phyloP scores from a whole-genome alignment of 2,797 vertebrate genomes.

The Emydoidea blandingii region DNA sequence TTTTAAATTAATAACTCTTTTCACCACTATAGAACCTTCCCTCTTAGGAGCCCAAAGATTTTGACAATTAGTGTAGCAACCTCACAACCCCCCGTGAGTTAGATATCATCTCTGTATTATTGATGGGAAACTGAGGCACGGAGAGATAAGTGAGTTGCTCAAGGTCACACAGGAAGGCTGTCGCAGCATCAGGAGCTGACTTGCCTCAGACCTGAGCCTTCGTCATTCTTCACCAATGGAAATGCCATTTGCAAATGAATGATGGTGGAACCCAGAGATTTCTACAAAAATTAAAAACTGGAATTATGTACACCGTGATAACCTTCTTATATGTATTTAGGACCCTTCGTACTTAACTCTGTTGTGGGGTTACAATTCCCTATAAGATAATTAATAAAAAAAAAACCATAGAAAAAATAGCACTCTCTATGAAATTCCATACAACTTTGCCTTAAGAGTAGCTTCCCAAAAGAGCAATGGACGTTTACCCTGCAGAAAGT shows the following conservation, averaged over 20 bases:
- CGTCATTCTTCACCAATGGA: not conserved
- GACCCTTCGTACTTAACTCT: not conserved
- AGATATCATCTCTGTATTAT: not conserved
- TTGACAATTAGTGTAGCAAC: not conserved
- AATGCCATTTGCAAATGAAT: too few species aligned
- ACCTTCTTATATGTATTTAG: not conserved
- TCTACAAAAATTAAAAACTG: not conserved
- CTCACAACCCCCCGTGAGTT: not conserved
- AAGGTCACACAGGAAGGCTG: not conserved
- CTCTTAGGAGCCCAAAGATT: not conserved
- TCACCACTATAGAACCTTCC: not conserved
- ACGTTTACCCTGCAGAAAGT: not conserved
- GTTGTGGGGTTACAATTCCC: not conserved
- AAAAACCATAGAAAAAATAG: not conserved
- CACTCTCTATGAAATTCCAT: not conserved
- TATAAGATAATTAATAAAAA: not conserved
- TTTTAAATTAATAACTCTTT: not conserved
- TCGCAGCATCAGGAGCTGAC: not conserved
- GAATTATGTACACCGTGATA: not conserved
- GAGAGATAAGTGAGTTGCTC: not conserved
- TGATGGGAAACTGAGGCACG: not conserved
- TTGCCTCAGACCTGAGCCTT: not conserved
- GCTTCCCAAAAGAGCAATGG: not conserved
- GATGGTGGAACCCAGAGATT: too few species aligned
- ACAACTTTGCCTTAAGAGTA: not conserved